Evolutionary conservation across 2,797 vertebrate species (phyloP).

Genomic region (Melanotaenia boesemani): DNA sequence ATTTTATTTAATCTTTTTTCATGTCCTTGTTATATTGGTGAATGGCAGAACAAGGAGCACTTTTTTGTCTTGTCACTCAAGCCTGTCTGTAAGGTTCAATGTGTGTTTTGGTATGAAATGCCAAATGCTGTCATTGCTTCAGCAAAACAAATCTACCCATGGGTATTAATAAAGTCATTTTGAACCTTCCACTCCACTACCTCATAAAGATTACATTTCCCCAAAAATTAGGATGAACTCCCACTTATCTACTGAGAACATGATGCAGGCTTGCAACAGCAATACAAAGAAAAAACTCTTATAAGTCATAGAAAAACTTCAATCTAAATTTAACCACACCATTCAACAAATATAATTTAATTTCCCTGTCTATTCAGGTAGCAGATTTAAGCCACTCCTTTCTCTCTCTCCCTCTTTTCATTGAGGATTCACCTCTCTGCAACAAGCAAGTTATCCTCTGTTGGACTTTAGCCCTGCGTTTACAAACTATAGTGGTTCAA

Average conservation of each 20-base stretch:
- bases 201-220: slow-evolving; percentile 1
- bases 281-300: background rate
- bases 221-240: background rate
- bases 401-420: background rate
- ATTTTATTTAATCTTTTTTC: too few species aligned
- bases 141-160: too few species aligned
- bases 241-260: background rate
- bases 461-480: slow-evolving; percentile 7
- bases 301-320: background rate
- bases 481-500: slow-evolving; percentile 13
- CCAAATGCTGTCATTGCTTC: too few species aligned
- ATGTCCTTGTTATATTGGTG: too few species aligned
- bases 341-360: background rate
- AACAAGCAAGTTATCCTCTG: slow-evolving; percentile 1
- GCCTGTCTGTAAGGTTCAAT: too few species aligned
- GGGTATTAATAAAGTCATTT: too few species aligned
- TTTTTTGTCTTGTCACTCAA: too few species aligned
- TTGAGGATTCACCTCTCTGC: slow-evolving; percentile 1
- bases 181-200: too few species aligned
- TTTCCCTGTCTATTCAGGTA: background rate
- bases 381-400: slow-evolving; percentile 28
- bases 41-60: too few species aligned
- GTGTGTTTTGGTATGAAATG: too few species aligned
- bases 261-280: background rate
- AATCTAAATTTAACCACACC: slow-evolving; percentile 8